Evolutionary conservation across 2,888 invertebrate genomes (phyloP), one percentile per base, ranked within the genome.

Genomic region (Nebria salina): DNA sequence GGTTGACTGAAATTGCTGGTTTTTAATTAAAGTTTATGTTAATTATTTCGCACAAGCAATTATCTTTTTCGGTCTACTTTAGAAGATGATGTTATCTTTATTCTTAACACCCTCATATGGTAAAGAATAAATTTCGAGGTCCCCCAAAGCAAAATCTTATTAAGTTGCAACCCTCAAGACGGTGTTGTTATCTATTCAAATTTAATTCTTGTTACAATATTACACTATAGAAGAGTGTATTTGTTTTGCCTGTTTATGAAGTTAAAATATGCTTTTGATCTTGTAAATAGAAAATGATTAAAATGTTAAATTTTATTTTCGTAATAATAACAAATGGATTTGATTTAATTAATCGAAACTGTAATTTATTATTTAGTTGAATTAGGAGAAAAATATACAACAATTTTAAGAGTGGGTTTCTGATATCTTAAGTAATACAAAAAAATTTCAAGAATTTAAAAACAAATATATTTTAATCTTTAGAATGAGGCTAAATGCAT

Each of bases 41-140:
- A 54, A 54, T 54, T 54, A 54, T 54, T 54, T 54, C 54, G 54
- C 54, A 54, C 54, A 54, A 54, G 54, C 54, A 54, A 54, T 54
- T 54, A 54, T 7, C 54, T 54, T 54, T 54, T 54, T 54, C 54
- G 13, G 8, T 13, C 54, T 54, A 4, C 4, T 5, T 54, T 54
- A 11, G 2, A 8, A 11, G 8, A 54, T 11, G 54, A 54, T 54
- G 54, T 54, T 54, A 54, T 54, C 54, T 54, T 54, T 54, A 54
- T 54, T 54, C 13, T 54, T 54, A 54, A 54, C 54, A 13, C 54
- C 54, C 54, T 54, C 8, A 54, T 54, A 54, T 11, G 54, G 11
- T 7, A 54, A 11, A 54, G 54, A 54, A 54, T 54, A 54, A 54
- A 54, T 54, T 54, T 8, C 4, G 54, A 8, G 54, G 1, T 8